These are phyloP conservation scores for Acropora tenuis DNA, from an alignment of 64 coral and sea anemone genomes.

Conservation along the genomic window DNA sequence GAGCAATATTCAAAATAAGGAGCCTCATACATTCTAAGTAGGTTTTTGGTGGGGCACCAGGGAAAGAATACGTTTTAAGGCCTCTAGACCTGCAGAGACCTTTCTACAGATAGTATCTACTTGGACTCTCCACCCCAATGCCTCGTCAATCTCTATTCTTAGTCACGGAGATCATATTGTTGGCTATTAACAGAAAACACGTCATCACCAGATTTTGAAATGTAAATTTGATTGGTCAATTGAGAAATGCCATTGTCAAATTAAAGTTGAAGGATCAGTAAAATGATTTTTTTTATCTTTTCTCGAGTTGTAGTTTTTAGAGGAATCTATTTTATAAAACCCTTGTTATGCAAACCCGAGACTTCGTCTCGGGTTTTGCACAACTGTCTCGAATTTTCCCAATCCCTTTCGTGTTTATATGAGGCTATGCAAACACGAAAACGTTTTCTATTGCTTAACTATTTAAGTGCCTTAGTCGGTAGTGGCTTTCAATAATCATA, in stretches of 20 bases:
- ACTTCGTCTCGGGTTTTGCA: too few species aligned
- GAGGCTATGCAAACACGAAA: too few species aligned
- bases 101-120: not conserved
- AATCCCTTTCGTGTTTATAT: too few species aligned
- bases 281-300: too few species aligned
- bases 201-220: too few species aligned
- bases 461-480: conserved; percentile 3
- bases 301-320: too few species aligned
- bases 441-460: not conserved
- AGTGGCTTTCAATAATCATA: conserved; percentile 23
- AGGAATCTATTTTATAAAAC: too few species aligned
- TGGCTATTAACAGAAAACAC: conserved; percentile 25
- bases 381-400: too few species aligned
- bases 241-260: too few species aligned
- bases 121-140: conserved; percentile 15
- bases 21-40: not conserved
- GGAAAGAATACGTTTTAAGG: conserved; percentile 19
- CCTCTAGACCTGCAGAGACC: conserved; percentile 8
- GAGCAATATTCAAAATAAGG: conserved; percentile 44
- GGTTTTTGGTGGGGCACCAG: not conserved
- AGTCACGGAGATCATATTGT: conserved; percentile 30
- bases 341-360: too few species aligned
- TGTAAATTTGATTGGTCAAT: too few species aligned
- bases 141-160: conserved; percentile 10
- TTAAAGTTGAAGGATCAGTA: too few species aligned